Evolutionary conservation across 2,797 vertebrate species (phyloP).

Genomic region (Acrossocheilus wenchowensis): DNA sequence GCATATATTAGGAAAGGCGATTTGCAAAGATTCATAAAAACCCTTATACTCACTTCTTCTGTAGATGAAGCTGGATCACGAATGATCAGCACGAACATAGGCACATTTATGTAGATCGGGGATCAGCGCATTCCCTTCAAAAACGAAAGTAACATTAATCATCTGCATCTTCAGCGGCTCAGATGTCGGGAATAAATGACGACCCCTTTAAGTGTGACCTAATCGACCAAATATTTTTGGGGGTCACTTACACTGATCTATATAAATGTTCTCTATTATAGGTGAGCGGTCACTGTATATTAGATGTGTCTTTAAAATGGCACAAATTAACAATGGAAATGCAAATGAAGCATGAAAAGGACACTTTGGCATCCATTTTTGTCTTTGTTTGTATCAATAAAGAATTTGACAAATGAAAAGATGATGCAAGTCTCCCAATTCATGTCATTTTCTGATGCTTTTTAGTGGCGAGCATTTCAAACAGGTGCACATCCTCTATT

Average conservation of each 20-base stretch:
- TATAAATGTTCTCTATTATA: background rate
- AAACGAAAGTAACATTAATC: too few species aligned
- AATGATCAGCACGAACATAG: too few species aligned
- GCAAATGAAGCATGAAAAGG: background rate
- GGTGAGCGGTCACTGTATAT: background rate
- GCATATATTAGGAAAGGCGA: too few species aligned
- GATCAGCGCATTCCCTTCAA: too few species aligned
- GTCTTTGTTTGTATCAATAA: background rate
- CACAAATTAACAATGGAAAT: background rate
- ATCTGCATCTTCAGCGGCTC: too few species aligned
- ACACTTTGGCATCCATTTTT: background rate
- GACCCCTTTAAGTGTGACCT: background rate
- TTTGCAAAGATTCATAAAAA: too few species aligned
- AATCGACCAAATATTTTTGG: background rate
- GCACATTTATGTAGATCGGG: too few species aligned
- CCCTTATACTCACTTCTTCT: too few species aligned
- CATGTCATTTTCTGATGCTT: background rate
- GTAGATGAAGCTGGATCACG: too few species aligned
- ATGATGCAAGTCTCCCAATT: background rate
- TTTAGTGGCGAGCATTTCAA: background rate
- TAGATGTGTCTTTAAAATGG: background rate
- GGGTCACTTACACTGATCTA: background rate
- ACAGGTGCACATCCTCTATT: conserved; percentile 2
- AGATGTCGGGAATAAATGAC: too few species aligned
- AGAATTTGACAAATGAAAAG: background rate